Evolutionary conservation across 1,140 invertebrate species (phyloP).

Genomic region (Eumaeus atala): DNA sequence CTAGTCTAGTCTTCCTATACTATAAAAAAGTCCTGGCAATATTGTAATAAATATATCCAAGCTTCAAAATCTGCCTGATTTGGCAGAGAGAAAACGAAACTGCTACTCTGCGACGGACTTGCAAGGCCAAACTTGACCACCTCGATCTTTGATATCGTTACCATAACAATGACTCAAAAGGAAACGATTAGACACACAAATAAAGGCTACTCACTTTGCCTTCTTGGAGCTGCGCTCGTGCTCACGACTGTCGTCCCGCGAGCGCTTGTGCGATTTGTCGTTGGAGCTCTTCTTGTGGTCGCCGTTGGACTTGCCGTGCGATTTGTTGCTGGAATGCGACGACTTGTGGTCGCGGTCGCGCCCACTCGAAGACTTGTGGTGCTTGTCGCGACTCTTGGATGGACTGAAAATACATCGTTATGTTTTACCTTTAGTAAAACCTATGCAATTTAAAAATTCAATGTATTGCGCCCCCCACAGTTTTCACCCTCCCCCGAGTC

Average conservation of each 20-base stretch:
- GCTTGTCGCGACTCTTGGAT: conserved; percentile 68
- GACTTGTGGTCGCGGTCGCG: conserved; percentile 28
- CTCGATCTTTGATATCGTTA: no score
- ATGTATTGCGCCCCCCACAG: no score
- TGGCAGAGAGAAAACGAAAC: no score
- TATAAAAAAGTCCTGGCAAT: no score
- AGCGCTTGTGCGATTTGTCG: conserved; percentile 76
- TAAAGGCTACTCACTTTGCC: conserved; percentile 72
- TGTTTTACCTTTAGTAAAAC: background rate
- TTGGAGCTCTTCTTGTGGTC: conserved; percentile 69
- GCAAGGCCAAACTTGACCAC: no score
- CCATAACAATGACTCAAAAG: no score
- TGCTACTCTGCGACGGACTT: no score
- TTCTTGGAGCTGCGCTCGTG: conserved; percentile 80
- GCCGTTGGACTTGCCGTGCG: conserved; percentile 54
- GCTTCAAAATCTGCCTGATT: no score
- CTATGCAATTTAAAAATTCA: background rate
- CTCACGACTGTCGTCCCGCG: conserved; percentile 83
- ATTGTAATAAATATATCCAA: no score
- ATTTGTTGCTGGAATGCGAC: conserved; percentile 36
- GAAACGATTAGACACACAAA: background rate
- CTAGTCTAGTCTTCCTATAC: no score
- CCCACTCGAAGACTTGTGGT: conserved; percentile 33
- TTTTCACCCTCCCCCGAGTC: no score
- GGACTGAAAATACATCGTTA: conserved; percentile 42